Percentiles rank a stretch among this genome's conserved stretches.
These are phyloP conservation scores for Morpho helenor DNA, from an alignment of 2,888 invertebrate species.

Conservation along the genomic window DNA sequence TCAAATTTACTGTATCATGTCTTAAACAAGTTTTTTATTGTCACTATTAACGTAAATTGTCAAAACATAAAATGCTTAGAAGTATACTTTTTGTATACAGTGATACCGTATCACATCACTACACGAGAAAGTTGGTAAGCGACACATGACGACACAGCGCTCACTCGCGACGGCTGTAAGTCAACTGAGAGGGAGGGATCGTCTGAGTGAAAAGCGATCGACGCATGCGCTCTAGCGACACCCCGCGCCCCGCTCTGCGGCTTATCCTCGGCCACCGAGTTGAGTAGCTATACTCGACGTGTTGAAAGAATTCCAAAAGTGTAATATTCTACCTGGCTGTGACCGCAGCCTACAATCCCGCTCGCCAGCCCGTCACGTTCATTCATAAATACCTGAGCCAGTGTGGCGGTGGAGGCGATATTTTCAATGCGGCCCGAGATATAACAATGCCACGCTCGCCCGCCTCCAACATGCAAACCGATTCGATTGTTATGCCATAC, in stretches of 20 bases:
- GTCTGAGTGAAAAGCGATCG: slow-evolving; percentile 58
- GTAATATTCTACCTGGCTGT: slow-evolving; percentile 75
- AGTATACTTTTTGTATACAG: slow-evolving; percentile 45
- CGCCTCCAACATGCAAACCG: slow-evolving; percentile 51
- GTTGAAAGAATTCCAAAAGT: slow-evolving; percentile 76
- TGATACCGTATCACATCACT: slow-evolving; percentile 77
- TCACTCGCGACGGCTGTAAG: slow-evolving; percentile 62
- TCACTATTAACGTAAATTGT: slow-evolving; percentile 35
- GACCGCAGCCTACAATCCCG: slow-evolving; percentile 61
- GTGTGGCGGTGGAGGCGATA: slow-evolving; percentile 42
- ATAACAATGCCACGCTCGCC: slow-evolving; percentile 41
- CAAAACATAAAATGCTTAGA: slow-evolving; percentile 34
- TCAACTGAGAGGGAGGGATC: slow-evolving; percentile 73
- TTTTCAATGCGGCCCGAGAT: slow-evolving; percentile 44
- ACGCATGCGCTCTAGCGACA: slow-evolving; percentile 71
- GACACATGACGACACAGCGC: slow-evolving; percentile 82
- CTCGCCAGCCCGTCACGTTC: slow-evolving; percentile 70
- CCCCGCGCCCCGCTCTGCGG: slow-evolving; percentile 77
- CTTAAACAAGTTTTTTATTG: slow-evolving; percentile 33
- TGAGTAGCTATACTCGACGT: slow-evolving; percentile 67
- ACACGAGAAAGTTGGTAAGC: slow-evolving; percentile 74
- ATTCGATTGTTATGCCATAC: slow-evolving; percentile 59
- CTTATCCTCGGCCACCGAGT: slow-evolving; percentile 64
- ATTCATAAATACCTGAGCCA: slow-evolving; percentile 76
- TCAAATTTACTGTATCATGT: slow-evolving; percentile 49